Base-by-base conservation (phyloP, 2,113 vertebrate species). In the Chinchilla lanigera region DNA sequence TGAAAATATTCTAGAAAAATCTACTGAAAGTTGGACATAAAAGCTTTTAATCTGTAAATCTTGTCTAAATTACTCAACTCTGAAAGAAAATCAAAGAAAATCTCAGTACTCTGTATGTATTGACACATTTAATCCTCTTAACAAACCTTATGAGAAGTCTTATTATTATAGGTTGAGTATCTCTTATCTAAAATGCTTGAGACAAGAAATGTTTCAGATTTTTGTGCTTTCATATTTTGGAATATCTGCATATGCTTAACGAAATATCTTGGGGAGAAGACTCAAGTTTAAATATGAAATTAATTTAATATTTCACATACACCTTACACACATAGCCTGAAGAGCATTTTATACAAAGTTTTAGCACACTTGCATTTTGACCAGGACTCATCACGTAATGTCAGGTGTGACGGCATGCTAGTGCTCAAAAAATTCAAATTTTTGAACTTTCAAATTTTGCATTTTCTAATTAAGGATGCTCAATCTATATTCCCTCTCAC, bases 51-150 rank as follows among this genome's bases (percentile, higher is more conserved):
- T 80, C 82, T 94, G 3, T 47, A 71, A 92, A 11, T 84, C n/a
- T 83, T 89, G 13, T 86, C 41, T 91, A 96, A 95, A 47, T 92
- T 61, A 77, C 50, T 93, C 86, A 54, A 33, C 52, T n/a, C 86
- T 89, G 26, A 3, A 86, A 81, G 22, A 91, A 90, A 91, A 67
- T 60, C 60, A 28, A 61, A 61, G 24, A 61, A 61, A 61, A 80
- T 14, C 80, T 96, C 89, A 84, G 22, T 61, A 65, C 22, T 95
- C 86, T 93, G 80, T 50, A 47, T 86, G 26, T 89, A 83, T 89
- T 94, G 67, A 93, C 58, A 95, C 52, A 88, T 65, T 94, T 94
- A 91, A 82, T 95, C 20, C 12, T 94, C 38, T 95, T 78, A 97
- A 92, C 61, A 91, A 94, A 84, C 22, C 58, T 38, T 35, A 30